A percentile compares a stretch with the other conserved stretches of the same genome.
Conservation (phyloP, 2,888 invertebrate species). For the Pristionchus fissidentatus region DNA sequence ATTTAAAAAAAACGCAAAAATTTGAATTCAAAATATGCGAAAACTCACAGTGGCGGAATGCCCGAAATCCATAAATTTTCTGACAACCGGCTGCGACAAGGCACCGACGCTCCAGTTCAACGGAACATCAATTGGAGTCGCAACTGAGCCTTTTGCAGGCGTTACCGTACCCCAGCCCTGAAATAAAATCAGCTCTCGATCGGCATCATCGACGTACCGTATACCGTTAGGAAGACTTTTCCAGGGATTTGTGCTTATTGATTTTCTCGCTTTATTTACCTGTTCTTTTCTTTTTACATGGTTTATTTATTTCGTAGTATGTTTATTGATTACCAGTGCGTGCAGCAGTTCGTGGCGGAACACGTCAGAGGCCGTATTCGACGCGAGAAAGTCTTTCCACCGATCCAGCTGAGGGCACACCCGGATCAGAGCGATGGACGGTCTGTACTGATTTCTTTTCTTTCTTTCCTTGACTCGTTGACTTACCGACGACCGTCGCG, state of each 20-base stretch:
- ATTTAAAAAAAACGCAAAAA: not conserved
- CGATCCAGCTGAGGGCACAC: slow-evolving; percentile 43
- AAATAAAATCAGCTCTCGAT: not conserved
- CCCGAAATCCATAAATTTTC: slow-evolving; percentile 56
- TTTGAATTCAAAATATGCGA: not conserved
- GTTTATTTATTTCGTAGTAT: not conserved
- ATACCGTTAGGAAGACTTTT: too few relatives aligned
- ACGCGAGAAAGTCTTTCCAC: slow-evolving; percentile 12
- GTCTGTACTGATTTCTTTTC: slow-evolving; percentile 2
- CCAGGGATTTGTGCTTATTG: not conserved
- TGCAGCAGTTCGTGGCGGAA: slow-evolving; percentile 69
- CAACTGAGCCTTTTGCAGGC: not conserved
- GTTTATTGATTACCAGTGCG: slow-evolving; percentile 53
- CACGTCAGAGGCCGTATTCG: slow-evolving; percentile 54
- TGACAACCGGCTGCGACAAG: not conserved
- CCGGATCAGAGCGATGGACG: slow-evolving; percentile 15
- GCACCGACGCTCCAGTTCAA: slow-evolving; percentile 4
- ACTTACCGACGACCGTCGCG: slow-evolving; percentile 1
- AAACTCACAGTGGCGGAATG: slow-evolving; percentile 31
- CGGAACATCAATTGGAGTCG: not conserved
- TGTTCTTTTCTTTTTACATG: not conserved
- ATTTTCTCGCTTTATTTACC: not conserved
- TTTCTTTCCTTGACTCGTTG: not conserved
- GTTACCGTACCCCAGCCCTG: slow-evolving; percentile 46
- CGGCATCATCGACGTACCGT: not conserved